These are phyloP conservation scores for Pemphigus obesinymphae DNA, from an alignment of 1,140 invertebrate species.

Conservation along the genomic window DNA sequence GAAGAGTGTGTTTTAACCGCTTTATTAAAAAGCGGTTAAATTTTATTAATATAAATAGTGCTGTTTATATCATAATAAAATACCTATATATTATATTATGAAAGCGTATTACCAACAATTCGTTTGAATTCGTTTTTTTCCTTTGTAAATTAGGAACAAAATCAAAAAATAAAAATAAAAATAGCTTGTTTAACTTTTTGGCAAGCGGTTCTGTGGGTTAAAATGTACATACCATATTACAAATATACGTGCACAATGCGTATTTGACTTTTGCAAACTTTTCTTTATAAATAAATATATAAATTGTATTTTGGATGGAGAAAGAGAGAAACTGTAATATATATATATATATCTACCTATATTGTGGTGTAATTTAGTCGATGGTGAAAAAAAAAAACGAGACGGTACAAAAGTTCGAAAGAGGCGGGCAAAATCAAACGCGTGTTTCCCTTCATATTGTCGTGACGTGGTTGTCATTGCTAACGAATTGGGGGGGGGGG, in stretches of 20 bases:
- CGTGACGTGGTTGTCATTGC: neutral
- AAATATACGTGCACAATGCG: neutral
- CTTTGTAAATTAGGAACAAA: neutral
- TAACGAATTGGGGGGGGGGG: conserved; percentile 17
- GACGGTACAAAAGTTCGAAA: neutral
- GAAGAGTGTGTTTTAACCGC: too few species aligned
- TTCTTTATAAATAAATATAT: too few species aligned
- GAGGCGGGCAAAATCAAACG: neutral
- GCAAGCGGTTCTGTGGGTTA: neutral
- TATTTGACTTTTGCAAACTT: neutral
- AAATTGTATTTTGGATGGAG: too few species aligned
- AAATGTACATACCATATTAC: neutral
- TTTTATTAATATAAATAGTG: too few species aligned
- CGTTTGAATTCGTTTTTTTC: neutral
- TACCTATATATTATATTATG: too few species aligned
- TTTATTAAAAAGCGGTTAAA: too few species aligned
- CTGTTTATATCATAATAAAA: too few species aligned
- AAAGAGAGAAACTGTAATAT: too few species aligned
- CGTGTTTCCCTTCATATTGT: conserved; percentile 1
- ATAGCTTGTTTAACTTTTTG: neutral
- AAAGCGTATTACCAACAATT: neutral
- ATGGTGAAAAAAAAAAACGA: neutral
- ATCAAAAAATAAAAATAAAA: too few species aligned
- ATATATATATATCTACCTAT: too few species aligned
- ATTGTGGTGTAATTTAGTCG: too few species aligned